Conservation (phyloP, 2,888 invertebrate species). For the Caenorhabditis parvicauda region DNA sequence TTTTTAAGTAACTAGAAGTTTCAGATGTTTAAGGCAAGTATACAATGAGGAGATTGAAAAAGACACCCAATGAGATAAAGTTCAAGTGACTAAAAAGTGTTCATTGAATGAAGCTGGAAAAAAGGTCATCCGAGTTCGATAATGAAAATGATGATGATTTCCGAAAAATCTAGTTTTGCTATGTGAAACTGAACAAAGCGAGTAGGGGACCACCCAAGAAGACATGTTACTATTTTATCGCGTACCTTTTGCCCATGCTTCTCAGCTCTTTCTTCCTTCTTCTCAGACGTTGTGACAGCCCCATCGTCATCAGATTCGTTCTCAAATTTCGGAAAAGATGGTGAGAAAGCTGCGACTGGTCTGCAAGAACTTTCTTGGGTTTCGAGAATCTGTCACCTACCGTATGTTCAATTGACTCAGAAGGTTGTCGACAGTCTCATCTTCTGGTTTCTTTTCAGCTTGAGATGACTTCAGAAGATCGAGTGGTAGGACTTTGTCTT, state of each 20-base stretch:
- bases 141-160: too few species aligned
- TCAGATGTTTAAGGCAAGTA: too few species aligned
- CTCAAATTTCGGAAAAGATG: constrained; percentile 43
- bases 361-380: constrained; percentile 24
- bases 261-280: constrained; percentile 54
- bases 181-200: not conserved
- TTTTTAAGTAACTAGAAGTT: too few species aligned
- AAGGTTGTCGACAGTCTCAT: constrained; percentile 46
- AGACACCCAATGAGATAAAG: too few species aligned
- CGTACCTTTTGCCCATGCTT: constrained; percentile 52
- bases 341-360: constrained; percentile 53
- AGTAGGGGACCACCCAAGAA: not conserved
- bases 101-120: too few species aligned
- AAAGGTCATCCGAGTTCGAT: too few species aligned
- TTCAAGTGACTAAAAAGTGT: too few species aligned
- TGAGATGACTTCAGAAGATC: not conserved
- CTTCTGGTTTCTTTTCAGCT: constrained; percentile 19
- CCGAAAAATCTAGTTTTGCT: not conserved
- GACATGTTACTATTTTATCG: constrained; percentile 19
- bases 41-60: too few species aligned
- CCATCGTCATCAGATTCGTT: constrained; percentile 53
- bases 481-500: constrained; percentile 11
- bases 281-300: constrained; percentile 53
- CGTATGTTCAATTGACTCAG: constrained; percentile 46
- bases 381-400: constrained; percentile 15